Evolutionary conservation across 2,797 vertebrate genomes (phyloP).

Genomic region (Pempheris klunzingeri): DNA sequence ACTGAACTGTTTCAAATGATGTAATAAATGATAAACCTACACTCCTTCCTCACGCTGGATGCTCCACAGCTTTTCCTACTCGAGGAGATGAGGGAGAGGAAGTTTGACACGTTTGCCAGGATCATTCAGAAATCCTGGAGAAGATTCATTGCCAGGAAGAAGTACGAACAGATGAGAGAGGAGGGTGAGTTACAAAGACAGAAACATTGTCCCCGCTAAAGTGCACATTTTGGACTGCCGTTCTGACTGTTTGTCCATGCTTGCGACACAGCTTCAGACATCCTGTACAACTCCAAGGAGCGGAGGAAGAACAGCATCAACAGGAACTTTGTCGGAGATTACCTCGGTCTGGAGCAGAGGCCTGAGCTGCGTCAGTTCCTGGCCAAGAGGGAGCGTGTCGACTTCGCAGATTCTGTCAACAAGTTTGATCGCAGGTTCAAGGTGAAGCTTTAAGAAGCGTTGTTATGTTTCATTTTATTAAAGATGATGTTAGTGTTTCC

Average conservation of each 20-base stretch:
- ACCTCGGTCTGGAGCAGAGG: conserved; percentile 95
- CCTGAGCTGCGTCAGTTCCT: conserved; percentile 96
- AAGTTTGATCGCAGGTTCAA: conserved; percentile 98
- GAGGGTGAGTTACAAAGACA: conserved; percentile 87
- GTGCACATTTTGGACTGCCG: background rate
- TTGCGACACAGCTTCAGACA: conserved; percentile 89
- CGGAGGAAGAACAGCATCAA: conserved; percentile 96
- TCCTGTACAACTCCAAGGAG: conserved; percentile 96
- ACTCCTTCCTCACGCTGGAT: background rate
- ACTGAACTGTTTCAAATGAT: too few relatives aligned
- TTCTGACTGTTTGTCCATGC: conserved; percentile 7
- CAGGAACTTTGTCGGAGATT: conserved; percentile 97
- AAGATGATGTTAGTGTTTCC: background rate
- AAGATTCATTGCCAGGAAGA: conserved; percentile 89
- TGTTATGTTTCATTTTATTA: background rate
- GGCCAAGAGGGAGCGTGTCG: conserved; percentile 91
- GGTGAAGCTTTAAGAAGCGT: conserved; percentile 76
- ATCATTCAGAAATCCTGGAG: conserved; percentile 97
- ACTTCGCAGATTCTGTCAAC: conserved; percentile 94
- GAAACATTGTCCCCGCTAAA: fast-evolving
- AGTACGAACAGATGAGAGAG: conserved; percentile 97
- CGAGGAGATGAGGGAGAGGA: conserved; percentile 97
- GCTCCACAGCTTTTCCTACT: conserved; percentile 92
- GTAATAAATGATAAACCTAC: background rate
- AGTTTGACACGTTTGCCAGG: conserved; percentile 94